Conservation (phyloP, 2,113 vertebrate genomes). For the Brachyistius frenatus region DNA sequence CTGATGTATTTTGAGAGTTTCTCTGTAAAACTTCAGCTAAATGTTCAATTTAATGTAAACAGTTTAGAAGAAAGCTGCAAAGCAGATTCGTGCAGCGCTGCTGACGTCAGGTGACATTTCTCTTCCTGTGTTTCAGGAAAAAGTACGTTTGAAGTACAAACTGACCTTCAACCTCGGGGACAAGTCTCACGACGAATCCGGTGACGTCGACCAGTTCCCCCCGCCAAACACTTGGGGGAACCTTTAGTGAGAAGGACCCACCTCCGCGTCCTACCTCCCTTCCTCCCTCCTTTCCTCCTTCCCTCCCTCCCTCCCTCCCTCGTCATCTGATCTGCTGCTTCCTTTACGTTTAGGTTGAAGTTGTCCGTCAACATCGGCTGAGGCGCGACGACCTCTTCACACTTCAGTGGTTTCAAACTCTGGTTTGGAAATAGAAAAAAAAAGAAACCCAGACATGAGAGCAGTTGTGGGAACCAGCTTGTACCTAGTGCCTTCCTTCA, state of each 20-base stretch:
- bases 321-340: constrained; percentile 69
- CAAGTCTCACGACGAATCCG: constrained; percentile 91
- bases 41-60: no score
- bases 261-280: background rate
- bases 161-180: constrained; percentile 93
- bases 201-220: constrained; percentile 96
- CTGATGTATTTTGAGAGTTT: no score
- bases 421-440: constrained; percentile 3
- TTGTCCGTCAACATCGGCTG: constrained; percentile 37
- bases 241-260: constrained; percentile 84
- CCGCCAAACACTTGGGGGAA: constrained; percentile 92
- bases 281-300: no score
- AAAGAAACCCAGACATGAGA: constrained; percentile 20
- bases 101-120: background rate
- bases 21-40: no score
- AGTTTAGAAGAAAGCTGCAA: no score
- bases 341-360: constrained; percentile 62
- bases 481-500: constrained; percentile 73
- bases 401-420: constrained; percentile 28
- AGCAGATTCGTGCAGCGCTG: background rate
- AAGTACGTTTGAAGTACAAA: constrained; percentile 96
- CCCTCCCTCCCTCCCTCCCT: no score
- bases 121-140: constrained; percentile 87
- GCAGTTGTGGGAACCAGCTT: constrained; percentile 55
- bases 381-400: constrained; percentile 14